These are phyloP conservation scores for Euplexia lucipara DNA, from an alignment of 2,888 invertebrate species.

Conservation along the genomic window DNA sequence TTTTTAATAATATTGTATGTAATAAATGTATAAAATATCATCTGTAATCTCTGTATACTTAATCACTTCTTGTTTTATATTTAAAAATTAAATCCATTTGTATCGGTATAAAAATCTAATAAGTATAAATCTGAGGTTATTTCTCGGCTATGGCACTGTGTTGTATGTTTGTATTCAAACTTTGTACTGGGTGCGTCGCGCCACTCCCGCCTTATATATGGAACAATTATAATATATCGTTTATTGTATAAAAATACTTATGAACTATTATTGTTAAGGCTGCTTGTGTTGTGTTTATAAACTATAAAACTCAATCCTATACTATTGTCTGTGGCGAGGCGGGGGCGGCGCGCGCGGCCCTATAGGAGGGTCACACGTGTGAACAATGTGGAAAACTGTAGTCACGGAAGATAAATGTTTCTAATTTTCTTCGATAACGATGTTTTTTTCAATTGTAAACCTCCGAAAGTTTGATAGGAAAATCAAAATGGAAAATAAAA, in stretches of 20 bases:
- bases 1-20: conserved; percentile 90
- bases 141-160: conserved; percentile 89
- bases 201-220: conserved; percentile 71
- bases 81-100: conserved; percentile 91
- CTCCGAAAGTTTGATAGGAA: conserved; percentile 91
- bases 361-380: conserved; percentile 83
- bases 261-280: conserved; percentile 89
- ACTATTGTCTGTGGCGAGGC: conserved; percentile 71
- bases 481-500: conserved; percentile 83
- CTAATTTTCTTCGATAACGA: conserved; percentile 84
- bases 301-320: conserved; percentile 80
- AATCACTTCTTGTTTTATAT: conserved; percentile 90
- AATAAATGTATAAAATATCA: conserved; percentile 91
- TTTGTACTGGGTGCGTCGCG: conserved; percentile 80
- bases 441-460: conserved; percentile 86
- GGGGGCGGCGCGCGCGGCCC: conserved; percentile 77
- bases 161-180: conserved; percentile 88
- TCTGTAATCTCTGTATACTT: conserved; percentile 91
- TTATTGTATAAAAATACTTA: conserved; percentile 90
- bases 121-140: conserved; percentile 90
- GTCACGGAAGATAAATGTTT: conserved; percentile 84
- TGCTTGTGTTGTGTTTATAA: conserved; percentile 77
- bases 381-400: conserved; percentile 79
- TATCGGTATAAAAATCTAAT: conserved; percentile 91
- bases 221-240: conserved; percentile 72